Evolutionary conservation across 2,113 vertebrate species (phyloP), one percentile per base, ranked within the genome.

Genomic region (Dryoscopus gambensis): DNA sequence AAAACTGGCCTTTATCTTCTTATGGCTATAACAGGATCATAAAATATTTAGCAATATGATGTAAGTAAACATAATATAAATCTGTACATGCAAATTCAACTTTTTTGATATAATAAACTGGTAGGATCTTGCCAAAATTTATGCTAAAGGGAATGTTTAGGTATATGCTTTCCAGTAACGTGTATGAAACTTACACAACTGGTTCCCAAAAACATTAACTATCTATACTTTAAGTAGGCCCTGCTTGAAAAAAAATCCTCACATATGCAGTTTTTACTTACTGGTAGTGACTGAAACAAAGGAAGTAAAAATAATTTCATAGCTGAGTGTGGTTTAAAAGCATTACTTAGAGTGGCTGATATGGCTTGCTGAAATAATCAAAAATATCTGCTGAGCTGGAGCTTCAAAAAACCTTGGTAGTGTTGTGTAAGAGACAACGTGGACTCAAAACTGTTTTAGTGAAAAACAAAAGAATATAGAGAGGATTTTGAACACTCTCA

Each of bases 301-400:
- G 47, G n/a, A 89, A 94, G 20, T 83, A 44, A 81, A 95, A 81
- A 60, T 4, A 65, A 90, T 91, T 92, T 84, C 57, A 68, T 46
- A 80, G 42, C 13, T 18, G 8, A 82, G 5, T 91, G 60, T 70
- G 69, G 49, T 67, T 96, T 94, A 82, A 17, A 75, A 46, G 20
- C 31, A 73, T 76, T 93, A 37, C 42, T 96, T 85, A 52, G 10
- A 63, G 28, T 44, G 44, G 31, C 49, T 87, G 46, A 65, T 87
- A 75, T 69, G 30, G 39, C 35, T 97, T 55, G 31, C 63, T 95
- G 71, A 86, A 96, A 40, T 88, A 94, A 96, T 83, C 60, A 93
- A 97, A 95, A 89, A 79, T 78, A 79, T 82, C 50, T 52, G 40
- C 40, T 62, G 62, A 96, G 21, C 27, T 94, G 30, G 28, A 82